Percentiles rank a stretch among this genome's conserved stretches.
These are phyloP conservation scores for cat (Felis catus) DNA, from an alignment of 2,113 vertebrate genomes.

Conservation along the genomic window F.catus_Fca126_mat1.0 CM031418.1:20727501-20728000, in stretches of 20 bases:
- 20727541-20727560: neutral
- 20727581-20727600: neutral
- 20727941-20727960: neutral
- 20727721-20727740: neutral
- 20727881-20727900: neutral
- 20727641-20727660: neutral
- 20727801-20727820: neutral
- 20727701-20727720: neutral
- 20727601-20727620: neutral
- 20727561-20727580: neutral
- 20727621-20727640: neutral
- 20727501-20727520: neutral
- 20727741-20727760: neutral
- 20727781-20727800: neutral
- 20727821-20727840: neutral
- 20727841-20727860: neutral
- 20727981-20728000: neutral
- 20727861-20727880: neutral
- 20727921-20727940: neutral
- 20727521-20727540: neutral
- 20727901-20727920: neutral
- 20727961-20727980: neutral
- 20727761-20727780: neutral
- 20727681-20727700: neutral
- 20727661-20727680: neutral